Base-by-base conservation (phyloP, 2,797 vertebrate genomes). In the Notamacropus eugenii region DNA sequence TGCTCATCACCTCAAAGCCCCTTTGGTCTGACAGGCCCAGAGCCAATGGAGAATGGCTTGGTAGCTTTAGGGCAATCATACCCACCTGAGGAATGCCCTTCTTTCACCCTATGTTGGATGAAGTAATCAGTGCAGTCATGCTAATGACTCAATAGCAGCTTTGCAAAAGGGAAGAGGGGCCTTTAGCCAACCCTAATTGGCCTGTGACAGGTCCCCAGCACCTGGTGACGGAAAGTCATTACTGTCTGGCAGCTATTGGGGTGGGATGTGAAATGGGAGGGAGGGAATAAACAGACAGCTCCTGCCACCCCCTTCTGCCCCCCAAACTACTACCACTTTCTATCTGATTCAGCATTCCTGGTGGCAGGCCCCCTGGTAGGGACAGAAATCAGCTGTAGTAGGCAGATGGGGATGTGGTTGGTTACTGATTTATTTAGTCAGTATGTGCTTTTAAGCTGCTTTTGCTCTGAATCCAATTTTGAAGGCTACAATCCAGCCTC, bases 381-480 rank as follows among this genome's bases (percentile, higher is more conserved):
- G 55, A 94, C 6, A 93, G 93, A 13, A 24, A 54, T 82, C 10
- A 19, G 4, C 28, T n/a, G 4, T 46, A 59, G 10, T 93, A 82
- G 1, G 10, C 55, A 92, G 54, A 29, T 55, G 54, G 24, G 59
- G 28, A 90, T 82, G 27, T 9, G 95, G 50, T 94, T 92, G 90
- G 74, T 22, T n/a, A 91, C 40, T 13, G 9, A 87, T 95, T 96
- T 93, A 94, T 93, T 94, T 92, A 95, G 46, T 55, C 87, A 27
- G n/a, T 95, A 56, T 95, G 29, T 94, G 24, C 92, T 0, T 82
- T 96, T 67, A 94, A 95, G n/a, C 24, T 16, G 1, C 95, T 27
- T 91, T 96, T 92, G 13, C 24, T 52, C 91, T 55, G 56, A 94
- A 56, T 94, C 27, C 31, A 91, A 92, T 74, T 54, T 67, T n/a